A percentile compares a stretch with the other conserved stretches of the same genome.
These are phyloP conservation scores for Parapsyche elsis DNA, from an alignment of 1,140 invertebrate genomes.

Conservation along the genomic window DNA sequence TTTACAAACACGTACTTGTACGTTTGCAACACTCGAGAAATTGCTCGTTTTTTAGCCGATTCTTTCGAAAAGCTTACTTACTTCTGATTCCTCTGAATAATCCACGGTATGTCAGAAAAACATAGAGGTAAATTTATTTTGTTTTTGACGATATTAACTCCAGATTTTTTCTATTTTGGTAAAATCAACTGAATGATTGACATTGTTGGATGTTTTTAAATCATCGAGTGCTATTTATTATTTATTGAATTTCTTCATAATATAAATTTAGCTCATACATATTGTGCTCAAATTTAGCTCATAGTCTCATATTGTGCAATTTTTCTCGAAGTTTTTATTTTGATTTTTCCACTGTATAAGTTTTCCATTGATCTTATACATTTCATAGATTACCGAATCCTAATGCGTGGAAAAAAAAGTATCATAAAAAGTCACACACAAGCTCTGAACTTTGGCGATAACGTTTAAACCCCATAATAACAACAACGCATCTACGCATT, in stretches of 20 bases:
- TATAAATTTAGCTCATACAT: not conserved
- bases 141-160: not conserved
- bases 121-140: not conserved
- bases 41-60: conserved; percentile 21
- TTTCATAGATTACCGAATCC: conserved; percentile 2
- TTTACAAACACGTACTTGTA: not conserved
- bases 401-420: not conserved
- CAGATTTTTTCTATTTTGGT: too few relatives aligned
- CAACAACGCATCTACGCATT: not conserved
- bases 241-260: not conserved
- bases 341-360: not conserved
- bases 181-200: not conserved
- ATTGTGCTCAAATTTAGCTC: too few relatives aligned
- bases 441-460: conserved; percentile 26
- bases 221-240: not conserved
- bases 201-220: not conserved
- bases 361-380: not conserved
- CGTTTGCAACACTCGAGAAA: not conserved
- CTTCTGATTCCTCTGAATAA: conserved; percentile 5
- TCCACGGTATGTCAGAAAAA: not conserved
- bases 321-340: too few relatives aligned
- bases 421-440: conserved; percentile 16
- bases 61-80: conserved; percentile 9
- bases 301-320: too few relatives aligned
- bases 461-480: conserved; percentile 30